These are phyloP conservation scores for Xerus inauris DNA, from an alignment of 2,113 vertebrate species.

Conservation along the genomic window DNA sequence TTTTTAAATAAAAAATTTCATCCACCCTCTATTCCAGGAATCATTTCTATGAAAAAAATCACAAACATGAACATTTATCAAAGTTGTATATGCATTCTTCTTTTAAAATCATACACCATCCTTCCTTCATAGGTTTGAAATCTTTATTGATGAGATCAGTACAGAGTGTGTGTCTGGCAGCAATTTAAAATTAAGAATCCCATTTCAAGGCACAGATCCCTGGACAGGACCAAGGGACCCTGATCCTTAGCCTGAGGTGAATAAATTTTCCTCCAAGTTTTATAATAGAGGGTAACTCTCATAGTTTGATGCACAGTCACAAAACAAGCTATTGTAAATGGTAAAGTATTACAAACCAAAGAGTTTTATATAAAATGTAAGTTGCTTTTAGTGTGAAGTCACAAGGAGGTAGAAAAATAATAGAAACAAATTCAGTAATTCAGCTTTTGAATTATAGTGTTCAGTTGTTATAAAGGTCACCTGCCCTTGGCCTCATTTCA, in stretches of 20 bases:
- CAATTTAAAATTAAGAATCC: not conserved
- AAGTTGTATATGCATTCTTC: not conserved
- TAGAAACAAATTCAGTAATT: not conserved
- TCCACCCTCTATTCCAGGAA: not conserved
- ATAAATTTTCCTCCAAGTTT: not conserved
- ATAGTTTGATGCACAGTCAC: not conserved
- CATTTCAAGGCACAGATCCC: not conserved
- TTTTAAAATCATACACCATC: not conserved
- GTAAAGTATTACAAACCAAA: not conserved
- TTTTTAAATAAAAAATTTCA: not conserved
- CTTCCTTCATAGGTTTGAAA: not conserved
- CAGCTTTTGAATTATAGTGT: constrained; percentile 31
- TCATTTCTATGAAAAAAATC: not conserved
- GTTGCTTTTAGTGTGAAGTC: not conserved
- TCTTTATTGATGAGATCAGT: not conserved
- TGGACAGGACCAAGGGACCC: not conserved
- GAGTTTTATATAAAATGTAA: not conserved
- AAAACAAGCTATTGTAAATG: not conserved
- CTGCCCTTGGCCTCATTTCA: constrained; percentile 72
- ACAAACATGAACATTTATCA: not conserved
- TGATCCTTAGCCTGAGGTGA: not conserved
- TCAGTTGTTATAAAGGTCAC: constrained; percentile 65
- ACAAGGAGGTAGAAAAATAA: constrained; percentile 53
- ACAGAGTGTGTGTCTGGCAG: not conserved
- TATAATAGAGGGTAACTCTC: not conserved